phyloP scores from a whole-genome alignment of 2,113 vertebrate genomes.

The Dendropsophus ebraccatus region DNA sequence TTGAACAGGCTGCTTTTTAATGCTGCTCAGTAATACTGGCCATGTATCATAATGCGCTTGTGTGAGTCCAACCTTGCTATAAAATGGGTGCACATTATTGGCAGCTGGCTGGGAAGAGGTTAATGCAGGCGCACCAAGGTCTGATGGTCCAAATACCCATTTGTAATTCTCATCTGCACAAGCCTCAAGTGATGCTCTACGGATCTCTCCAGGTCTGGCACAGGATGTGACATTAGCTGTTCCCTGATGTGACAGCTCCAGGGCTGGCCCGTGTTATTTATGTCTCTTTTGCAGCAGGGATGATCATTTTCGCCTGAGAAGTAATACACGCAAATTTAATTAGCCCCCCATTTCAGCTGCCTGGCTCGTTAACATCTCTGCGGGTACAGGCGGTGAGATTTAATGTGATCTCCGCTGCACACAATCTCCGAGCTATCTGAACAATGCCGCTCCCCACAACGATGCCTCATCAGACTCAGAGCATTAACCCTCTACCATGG shows the following conservation, averaged over 20 bases:
- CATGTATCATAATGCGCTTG: constrained; percentile 27
- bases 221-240: constrained; percentile 58
- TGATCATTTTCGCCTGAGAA: constrained; percentile 51
- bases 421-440: constrained; percentile 56
- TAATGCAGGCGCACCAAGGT: constrained; percentile 37
- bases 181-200: constrained; percentile 48
- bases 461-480: constrained; percentile 36
- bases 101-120: constrained; percentile 46
- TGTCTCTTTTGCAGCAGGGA: constrained; percentile 60
- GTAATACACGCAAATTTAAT: constrained; percentile 25
- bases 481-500: constrained; percentile 28
- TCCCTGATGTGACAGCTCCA: constrained; percentile 57
- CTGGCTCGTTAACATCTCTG: constrained; percentile 37
- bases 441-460: constrained; percentile 45
- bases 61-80: not conserved
- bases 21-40: not conserved
- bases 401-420: constrained; percentile 46
- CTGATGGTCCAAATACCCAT: constrained; percentile 44
- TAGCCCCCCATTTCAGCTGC: constrained; percentile 27
- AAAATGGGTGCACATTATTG: constrained; percentile 1
- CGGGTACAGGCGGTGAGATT: constrained; percentile 59
- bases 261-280: constrained; percentile 58
- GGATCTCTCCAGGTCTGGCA: constrained; percentile 54
- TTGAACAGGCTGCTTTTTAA: constrained; percentile 5
- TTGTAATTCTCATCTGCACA: constrained; percentile 38